These are phyloP conservation scores for Thecophora atra DNA, from an alignment of 2,888 invertebrate genomes.

Conservation along the genomic window DNA sequence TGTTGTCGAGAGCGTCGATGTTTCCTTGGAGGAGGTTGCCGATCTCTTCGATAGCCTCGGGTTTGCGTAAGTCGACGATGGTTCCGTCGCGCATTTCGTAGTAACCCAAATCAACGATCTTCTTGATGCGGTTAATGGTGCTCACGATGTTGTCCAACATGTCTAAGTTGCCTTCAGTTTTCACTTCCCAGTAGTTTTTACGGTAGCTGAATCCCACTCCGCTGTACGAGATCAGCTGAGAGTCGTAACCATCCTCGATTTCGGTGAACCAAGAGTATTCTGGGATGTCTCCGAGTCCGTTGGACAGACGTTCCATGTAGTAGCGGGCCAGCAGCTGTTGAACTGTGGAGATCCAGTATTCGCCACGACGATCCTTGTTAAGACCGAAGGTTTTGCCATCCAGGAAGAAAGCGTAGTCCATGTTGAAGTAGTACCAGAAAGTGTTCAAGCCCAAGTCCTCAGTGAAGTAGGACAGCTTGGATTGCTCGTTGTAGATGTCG, in stretches of 20 bases:
- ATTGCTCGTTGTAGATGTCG: conserved; percentile 67
- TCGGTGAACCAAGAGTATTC: conserved; percentile 67
- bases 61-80: conserved; percentile 49
- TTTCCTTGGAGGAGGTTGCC: conserved; percentile 69
- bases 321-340: conserved; percentile 77
- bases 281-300: conserved; percentile 73
- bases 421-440: conserved; percentile 71
- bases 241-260: conserved; percentile 70
- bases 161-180: conserved; percentile 61
- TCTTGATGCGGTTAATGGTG: conserved; percentile 64
- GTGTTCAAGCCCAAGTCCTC: conserved; percentile 76
- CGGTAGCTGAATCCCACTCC: conserved; percentile 74
- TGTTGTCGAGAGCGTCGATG: conserved; percentile 58
- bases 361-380: conserved; percentile 70
- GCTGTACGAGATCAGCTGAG: conserved; percentile 71
- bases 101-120: conserved; percentile 67
- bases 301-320: conserved; percentile 77
- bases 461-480: conserved; percentile 73
- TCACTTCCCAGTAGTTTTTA: conserved; percentile 68
- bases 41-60: conserved; percentile 68
- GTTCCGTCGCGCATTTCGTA: conserved; percentile 52
- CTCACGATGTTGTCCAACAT: conserved; percentile 39
- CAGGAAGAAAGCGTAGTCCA: conserved; percentile 73
- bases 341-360: conserved; percentile 72
- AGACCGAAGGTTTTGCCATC: conserved; percentile 68